Evolutionary conservation across 2,113 vertebrate species (phyloP).

Genomic region (Jaculus jaculus): DNA sequence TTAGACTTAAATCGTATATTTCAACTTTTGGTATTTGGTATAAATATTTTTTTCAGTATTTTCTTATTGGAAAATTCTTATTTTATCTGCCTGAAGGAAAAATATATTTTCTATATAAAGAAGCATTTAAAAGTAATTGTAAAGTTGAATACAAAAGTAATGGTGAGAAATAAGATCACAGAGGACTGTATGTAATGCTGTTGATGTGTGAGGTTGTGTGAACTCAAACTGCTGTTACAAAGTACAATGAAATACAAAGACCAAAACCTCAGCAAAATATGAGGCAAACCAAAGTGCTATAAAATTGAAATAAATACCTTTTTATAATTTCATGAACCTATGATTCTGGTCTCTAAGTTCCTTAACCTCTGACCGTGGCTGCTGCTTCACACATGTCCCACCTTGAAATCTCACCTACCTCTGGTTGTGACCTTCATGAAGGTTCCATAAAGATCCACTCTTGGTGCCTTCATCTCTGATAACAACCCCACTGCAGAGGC

Average conservation of each 20-base stretch:
- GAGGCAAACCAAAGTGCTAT: constrained; percentile 73
- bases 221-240: constrained; percentile 72
- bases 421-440: accelerated
- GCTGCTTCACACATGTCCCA: no score
- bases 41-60: constrained; percentile 48
- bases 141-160: not conserved
- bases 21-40: constrained; percentile 44
- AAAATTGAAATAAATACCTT: constrained; percentile 85
- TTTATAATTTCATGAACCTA: constrained; percentile 75
- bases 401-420: accelerated
- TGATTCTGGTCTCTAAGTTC: constrained; percentile 72
- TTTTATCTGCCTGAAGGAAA: constrained; percentile 63
- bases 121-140: constrained; percentile 55
- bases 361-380: not conserved
- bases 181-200: not conserved
- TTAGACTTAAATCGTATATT: not conserved
- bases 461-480: accelerated
- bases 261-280: constrained; percentile 50
- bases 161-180: constrained; percentile 11
- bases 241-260: constrained; percentile 11
- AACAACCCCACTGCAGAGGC: not conserved
- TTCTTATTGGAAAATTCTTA: constrained; percentile 51
- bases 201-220: not conserved
- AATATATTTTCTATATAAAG: constrained; percentile 69
- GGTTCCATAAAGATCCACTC: accelerated